Base-by-base conservation (phyloP, 1,140 invertebrate species). In the Contarinia nasturtii region DNA sequence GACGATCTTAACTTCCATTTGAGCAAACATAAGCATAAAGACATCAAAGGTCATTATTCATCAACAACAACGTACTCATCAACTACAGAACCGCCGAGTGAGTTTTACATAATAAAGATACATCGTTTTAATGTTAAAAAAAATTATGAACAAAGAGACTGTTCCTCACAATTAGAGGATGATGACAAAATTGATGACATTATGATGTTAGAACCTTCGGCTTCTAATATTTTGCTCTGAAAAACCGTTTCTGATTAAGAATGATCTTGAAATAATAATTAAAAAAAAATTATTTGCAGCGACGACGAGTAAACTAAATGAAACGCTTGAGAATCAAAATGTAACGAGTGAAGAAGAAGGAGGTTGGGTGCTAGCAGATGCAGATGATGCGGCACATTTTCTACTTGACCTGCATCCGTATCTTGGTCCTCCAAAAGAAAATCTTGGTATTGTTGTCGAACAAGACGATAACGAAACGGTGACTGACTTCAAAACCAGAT, bases 371-470 rank as follows among this genome's bases (percentile, higher is more conserved):
- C 56, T 12, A 17, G 38, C 54, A 11, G 57, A 64, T 42, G 56
- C 54, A 43, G 69, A 66, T 46, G 70, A 74, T 50, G 64, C 66
- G 33, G 70, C 73, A 18, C 75, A 70, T 54, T 75, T 77, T 46
- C 55, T 72, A 36, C 65, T 82, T 36, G 73, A 79, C 58, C 79
- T 81, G 66, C 78, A 81, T 59, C 71, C 76, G 33, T 75, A 78
- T 63, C 66, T 81, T 36, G 75, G 71, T 21, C 75, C 78, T 55
- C 75, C 79, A 17, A 72, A 72, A 18, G 77, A 80, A 60, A 74
- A 79, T 51, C 64, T 81, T 50, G 79, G 79, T 41, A 78, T 81
- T 34, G 76, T 79, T 62, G 70, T 80, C 59, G 76, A 79, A 60
- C 68, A 70, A 63, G 76, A 78, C 54, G 75, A 77, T 54, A 73